phyloP scores from a whole-genome alignment of 2,888 invertebrate genomes.

The Horisme vitalbata region DNA sequence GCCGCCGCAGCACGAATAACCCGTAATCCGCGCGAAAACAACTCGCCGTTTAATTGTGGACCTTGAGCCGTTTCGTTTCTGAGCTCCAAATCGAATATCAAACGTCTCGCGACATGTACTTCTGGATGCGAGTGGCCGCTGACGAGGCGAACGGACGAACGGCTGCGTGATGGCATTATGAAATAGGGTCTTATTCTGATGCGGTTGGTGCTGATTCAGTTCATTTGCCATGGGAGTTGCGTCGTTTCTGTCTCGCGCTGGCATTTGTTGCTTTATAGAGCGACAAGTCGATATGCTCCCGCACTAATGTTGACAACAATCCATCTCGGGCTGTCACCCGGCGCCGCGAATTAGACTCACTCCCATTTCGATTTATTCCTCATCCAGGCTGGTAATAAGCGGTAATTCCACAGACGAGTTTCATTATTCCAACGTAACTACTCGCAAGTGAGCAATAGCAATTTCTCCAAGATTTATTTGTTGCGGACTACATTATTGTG shows the following conservation, averaged over 20 bases:
- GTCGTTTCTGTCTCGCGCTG: constrained; percentile 19
- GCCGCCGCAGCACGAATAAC: constrained; percentile 77
- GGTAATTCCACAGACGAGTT: constrained; percentile 48
- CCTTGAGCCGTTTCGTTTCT: constrained; percentile 69
- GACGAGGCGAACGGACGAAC: not conserved
- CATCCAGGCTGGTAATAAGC: constrained; percentile 59
- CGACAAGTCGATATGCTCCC: constrained; percentile 76
- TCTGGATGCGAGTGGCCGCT: constrained; percentile 58
- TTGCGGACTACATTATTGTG: constrained; percentile 56
- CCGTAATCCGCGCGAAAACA: constrained; percentile 72
- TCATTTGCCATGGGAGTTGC: constrained; percentile 24
- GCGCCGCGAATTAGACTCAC: constrained; percentile 77
- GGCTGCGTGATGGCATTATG: constrained; percentile 1
- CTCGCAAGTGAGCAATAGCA: constrained; percentile 54
- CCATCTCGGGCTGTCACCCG: constrained; percentile 76
- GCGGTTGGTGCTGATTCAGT: constrained; percentile 41
- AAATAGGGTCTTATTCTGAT: constrained; percentile 54
- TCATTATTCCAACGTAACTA: constrained; percentile 49
- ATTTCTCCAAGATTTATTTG: constrained; percentile 67
- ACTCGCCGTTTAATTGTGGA: constrained; percentile 70
- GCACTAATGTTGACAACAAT: constrained; percentile 80
- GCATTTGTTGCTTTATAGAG: constrained; percentile 48
- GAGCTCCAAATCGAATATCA: constrained; percentile 73
- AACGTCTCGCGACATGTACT: constrained; percentile 63
- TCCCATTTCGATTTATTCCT: constrained; percentile 78